Percentiles rank a stretch among this genome's conserved stretches.
Evolutionary conservation across 1,140 invertebrate genomes (phyloP).

Genomic region (Drosophila paulistorum): DNA sequence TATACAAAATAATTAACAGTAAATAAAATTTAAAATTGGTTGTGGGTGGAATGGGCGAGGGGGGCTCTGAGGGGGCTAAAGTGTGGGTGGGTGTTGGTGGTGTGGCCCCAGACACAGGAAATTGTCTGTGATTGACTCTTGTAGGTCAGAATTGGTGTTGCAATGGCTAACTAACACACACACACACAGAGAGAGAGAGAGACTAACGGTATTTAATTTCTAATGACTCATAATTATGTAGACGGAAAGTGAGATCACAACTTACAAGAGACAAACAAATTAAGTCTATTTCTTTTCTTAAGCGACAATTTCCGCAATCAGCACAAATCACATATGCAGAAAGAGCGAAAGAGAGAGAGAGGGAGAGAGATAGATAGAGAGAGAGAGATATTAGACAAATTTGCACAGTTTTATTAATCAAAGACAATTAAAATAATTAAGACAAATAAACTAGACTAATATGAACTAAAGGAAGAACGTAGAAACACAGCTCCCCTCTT

Average conservation of each 20-base stretch:
- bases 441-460: slow-evolving; percentile 45
- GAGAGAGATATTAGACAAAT: slow-evolving; percentile 69
- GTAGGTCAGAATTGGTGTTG: slow-evolving; percentile 60
- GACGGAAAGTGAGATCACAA: slow-evolving; percentile 54
- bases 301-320: slow-evolving; percentile 61
- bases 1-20: slow-evolving; percentile 70
- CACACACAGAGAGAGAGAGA: too few relatives aligned
- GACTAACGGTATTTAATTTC: slow-evolving; percentile 15
- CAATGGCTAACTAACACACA: slow-evolving; percentile 24
- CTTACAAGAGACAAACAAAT: slow-evolving; percentile 40
- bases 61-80: background rate
- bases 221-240: slow-evolving; percentile 51
- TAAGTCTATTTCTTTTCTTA: slow-evolving; percentile 56
- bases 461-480: background rate
- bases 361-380: slow-evolving; percentile 23
- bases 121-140: slow-evolving; percentile 39
- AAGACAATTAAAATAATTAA: slow-evolving; percentile 73
- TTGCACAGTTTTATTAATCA: slow-evolving; percentile 71
- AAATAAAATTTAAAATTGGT: slow-evolving; percentile 47
- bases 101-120: slow-evolving; percentile 20
- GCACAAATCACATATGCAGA: slow-evolving; percentile 20
- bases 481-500: background rate
- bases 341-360: background rate
- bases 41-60: background rate
- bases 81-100: background rate